These are phyloP conservation scores for Chrysolina haemoptera DNA, from an alignment of 2,888 invertebrate genomes.

Conservation along the genomic window DNA sequence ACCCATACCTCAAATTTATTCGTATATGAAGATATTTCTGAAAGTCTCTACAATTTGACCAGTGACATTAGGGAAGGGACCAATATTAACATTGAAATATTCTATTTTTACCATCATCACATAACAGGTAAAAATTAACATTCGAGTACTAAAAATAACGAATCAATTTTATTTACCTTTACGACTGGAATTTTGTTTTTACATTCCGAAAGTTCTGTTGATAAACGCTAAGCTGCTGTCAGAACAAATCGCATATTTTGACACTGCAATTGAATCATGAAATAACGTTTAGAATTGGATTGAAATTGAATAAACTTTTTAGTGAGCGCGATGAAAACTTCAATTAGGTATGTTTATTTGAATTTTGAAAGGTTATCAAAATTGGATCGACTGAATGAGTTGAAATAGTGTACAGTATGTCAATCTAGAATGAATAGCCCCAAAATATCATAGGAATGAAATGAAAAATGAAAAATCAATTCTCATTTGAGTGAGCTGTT, in stretches of 20 bases:
- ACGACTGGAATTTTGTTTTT: not conserved
- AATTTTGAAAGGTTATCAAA: not conserved
- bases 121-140: not conserved
- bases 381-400: not conserved
- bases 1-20: too few species aligned
- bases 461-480: too few species aligned
- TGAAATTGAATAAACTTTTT: not conserved
- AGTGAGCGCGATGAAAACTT: not conserved
- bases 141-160: not conserved
- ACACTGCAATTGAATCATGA: not conserved
- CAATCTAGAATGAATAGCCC: too few species aligned
- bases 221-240: not conserved
- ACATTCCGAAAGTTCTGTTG: not conserved
- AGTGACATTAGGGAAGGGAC: too few species aligned
- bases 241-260: not conserved
- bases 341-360: not conserved
- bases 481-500: too few species aligned
- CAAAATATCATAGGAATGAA: too few species aligned
- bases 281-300: not conserved
- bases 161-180: not conserved
- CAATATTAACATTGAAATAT: too few species aligned
- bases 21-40: too few species aligned
- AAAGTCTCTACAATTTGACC: too few species aligned
- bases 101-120: not conserved
- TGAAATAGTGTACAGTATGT: too few species aligned